Conservation (phyloP, 1,140 invertebrate genomes). For the Varroa destructor region DNA sequence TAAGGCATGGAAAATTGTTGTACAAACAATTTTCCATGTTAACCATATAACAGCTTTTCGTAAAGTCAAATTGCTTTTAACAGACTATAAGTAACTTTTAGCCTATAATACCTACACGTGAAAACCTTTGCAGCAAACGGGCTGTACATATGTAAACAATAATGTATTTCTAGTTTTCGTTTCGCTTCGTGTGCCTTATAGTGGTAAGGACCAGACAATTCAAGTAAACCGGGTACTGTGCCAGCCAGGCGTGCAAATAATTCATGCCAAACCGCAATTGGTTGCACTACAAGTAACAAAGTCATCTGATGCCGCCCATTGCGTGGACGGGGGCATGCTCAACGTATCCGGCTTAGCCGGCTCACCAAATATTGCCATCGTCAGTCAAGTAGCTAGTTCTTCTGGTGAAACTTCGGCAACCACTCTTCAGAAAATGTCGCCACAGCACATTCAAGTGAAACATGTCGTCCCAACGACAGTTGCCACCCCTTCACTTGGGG, state of each 20-base stretch:
- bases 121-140: no score
- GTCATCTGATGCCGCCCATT: not conserved
- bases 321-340: not conserved
- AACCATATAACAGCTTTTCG: no score
- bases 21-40: no score
- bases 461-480: slow-evolving; percentile 28
- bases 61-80: no score
- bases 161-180: no score
- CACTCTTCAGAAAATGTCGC: not conserved
- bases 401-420: not conserved
- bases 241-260: slow-evolving; percentile 24
- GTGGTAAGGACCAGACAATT: not conserved
- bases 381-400: not conserved
- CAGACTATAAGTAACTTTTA: no score
- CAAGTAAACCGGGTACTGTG: slow-evolving; percentile 16
- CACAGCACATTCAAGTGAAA: no score
- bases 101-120: no score
- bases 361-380: slow-evolving; percentile 12
- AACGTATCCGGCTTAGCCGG: slow-evolving; percentile 2
- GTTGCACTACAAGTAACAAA: slow-evolving; percentile 5
- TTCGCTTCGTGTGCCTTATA: not conserved
- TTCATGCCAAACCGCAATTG: slow-evolving; percentile 13
- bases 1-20: no score
- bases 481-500: not conserved
- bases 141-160: no score